Evolutionary conservation across 2,888 invertebrate genomes (phyloP), one percentile per base, ranked within the genome.

Genomic region (Psylliodes chrysocephalus): DNA sequence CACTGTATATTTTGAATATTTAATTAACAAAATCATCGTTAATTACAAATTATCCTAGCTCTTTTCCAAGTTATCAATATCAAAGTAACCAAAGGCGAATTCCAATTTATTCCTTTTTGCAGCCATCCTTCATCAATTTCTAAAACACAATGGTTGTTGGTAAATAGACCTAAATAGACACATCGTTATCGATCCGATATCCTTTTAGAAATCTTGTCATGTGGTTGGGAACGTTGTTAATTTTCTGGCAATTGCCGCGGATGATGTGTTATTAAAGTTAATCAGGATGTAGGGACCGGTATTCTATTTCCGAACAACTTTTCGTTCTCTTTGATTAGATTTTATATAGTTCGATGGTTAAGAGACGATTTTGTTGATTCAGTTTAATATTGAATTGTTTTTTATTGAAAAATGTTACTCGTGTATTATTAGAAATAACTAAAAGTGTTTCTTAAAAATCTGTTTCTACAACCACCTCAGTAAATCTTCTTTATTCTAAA

Each of bases 191-290:
- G 60, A 44, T 52, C 6, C 19, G 33, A 60, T 42, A 53, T 35
- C 46, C 52, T 53, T 35, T 60, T 46, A 51, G 44, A 38, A 53
- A 17, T 46, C 62, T 60, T 18, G 60, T 52, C 60, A 49, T 35
- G 60, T 42, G 60, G 63, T 66, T 61, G 35, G 46, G 28, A 59
- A 51, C 59, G 59, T 59, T 55, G 66, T 66, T 68, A 68, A 64
- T 67, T 66, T 67, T 64, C 60, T 55, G 60, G 56, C 68, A 71
- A 72, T 71, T 71, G 71, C 63, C 69, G 59, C 70, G 68, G 66
- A 72, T 70, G 69, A 72, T 64, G 55, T 59, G 67, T 71, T 70
- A 73, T 73, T 71, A 67, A 71, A 68, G 70, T 71, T 73, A 73
- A 73, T 73, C 71, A 71, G 73, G 73, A 73, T 71, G 73, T 71